phyloP scores from a whole-genome alignment of 2,888 invertebrate genomes.

The Oscheius myriophilus region DNA sequence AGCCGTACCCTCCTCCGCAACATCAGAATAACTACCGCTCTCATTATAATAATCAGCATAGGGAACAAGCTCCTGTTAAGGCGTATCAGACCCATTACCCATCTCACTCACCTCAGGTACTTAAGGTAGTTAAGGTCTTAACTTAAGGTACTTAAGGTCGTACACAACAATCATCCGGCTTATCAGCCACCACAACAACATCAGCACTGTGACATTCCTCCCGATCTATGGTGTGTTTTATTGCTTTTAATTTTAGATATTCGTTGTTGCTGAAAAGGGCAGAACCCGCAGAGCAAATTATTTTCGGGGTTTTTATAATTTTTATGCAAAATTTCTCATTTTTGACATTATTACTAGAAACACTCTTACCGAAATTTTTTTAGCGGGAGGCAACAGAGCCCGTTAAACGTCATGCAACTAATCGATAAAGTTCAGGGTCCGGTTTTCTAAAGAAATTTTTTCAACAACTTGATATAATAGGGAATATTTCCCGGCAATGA shows the following conservation, averaged over 20 bases:
- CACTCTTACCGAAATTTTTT: too few relatives aligned
- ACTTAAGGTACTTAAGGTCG: background rate
- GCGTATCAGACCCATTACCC: constrained; percentile 51
- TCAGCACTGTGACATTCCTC: constrained; percentile 55
- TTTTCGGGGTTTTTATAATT: too few relatives aligned
- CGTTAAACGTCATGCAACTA: too few relatives aligned
- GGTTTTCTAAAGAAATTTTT: too few relatives aligned
- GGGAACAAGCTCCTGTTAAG: constrained; percentile 33
- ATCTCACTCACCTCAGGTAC: constrained; percentile 16
- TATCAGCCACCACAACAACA: constrained; percentile 33
- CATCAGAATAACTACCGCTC: constrained; percentile 11
- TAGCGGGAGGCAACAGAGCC: too few relatives aligned
- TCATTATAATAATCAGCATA: constrained; percentile 12
- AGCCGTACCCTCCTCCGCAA: background rate
- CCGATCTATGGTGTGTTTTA: constrained; percentile 52
- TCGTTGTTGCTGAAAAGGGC: background rate
- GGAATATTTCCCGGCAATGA: too few relatives aligned
- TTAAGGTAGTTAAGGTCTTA: background rate
- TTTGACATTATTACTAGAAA: too few relatives aligned
- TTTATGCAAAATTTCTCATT: too few relatives aligned
- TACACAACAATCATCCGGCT: constrained; percentile 13
- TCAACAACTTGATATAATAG: too few relatives aligned
- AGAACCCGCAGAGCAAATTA: too few relatives aligned
- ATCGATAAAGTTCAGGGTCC: too few relatives aligned
- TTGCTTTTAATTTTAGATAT: too few relatives aligned